Base-by-base conservation (phyloP, 1,140 invertebrate species). In the Sinonovacula constricta region DNA sequence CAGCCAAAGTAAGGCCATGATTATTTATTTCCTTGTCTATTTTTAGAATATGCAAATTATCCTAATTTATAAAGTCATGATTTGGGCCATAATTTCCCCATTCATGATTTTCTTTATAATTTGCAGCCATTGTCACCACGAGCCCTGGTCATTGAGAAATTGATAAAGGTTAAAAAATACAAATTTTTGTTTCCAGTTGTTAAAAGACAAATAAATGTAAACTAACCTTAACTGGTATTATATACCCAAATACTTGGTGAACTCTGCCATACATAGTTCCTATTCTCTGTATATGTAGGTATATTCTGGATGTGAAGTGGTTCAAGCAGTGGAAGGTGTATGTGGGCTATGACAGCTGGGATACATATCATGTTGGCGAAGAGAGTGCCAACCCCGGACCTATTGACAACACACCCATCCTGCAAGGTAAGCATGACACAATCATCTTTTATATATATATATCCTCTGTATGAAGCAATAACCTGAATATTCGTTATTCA, bases 321-420 rank as follows among this genome's bases (percentile, higher is more conserved):
- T 92, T 90, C 76, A 92, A 92, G 75, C 89, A 91, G 74, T 93
- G 91, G 90, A 92, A 92, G 79, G 90, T 88, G 56, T 92, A 92
- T 89, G 90, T 92, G 34, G 90, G 91, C 0, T 91, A 82, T 83
- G 91, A 92, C 69, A 85, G 67, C 15, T 92, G 91, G 90, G 91
- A 92, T 69, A 82, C 84, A 0, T 72, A 80, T 22, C 82, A 79
- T 83, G 82, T 87, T 57, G 89, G 90, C 39, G 91, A 92, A 31
- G 80, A 88, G 56, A 83, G 83, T 39, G 85, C 86, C 10, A 87
- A 91, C 81, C 92, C 92, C 24, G 92, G 92, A 26, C 91, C 91
- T 10, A 91, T 93, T 81, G 91, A 93, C 81, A 92, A 92, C 82
- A 85, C 71, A n/a, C 79, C 87, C 49, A 31, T 68, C 30, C 62